A percentile compares a stretch with the other conserved stretches of the same genome.
Conservation (phyloP, 2,113 vertebrate genomes). For the Scomber colias region DNA sequence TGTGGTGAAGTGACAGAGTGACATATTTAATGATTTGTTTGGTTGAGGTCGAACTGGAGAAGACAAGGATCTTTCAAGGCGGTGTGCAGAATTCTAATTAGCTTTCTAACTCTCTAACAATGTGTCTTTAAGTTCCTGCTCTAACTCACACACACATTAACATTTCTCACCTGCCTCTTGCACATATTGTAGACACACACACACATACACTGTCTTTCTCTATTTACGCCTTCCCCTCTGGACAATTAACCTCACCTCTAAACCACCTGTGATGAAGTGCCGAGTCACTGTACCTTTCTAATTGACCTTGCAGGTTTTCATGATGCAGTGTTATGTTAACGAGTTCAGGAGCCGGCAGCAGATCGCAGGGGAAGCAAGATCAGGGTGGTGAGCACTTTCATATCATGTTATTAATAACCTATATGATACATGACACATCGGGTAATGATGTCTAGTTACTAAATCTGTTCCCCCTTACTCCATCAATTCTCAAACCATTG, state of each 20-base stretch:
- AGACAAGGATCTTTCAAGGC: not conserved
- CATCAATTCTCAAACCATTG: not conserved
- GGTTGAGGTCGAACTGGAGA: slow-evolving; percentile 1
- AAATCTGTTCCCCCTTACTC: slow-evolving; percentile 8
- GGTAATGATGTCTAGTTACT: slow-evolving; percentile 44
- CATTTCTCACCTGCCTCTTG: not conserved
- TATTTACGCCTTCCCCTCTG: slow-evolving; percentile 17
- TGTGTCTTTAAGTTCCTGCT: not conserved
- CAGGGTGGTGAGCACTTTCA: slow-evolving; percentile 1
- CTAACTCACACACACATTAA: not conserved
- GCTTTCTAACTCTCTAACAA: not conserved
- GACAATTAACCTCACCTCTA: slow-evolving; percentile 29
- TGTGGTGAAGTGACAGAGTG: not conserved
- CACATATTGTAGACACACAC: not conserved
- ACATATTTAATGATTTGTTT: slow-evolving; percentile 16
- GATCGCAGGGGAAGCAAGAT: slow-evolving; percentile 15
- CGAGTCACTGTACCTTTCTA: slow-evolving; percentile 35
- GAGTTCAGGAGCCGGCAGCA: slow-evolving; percentile 24
- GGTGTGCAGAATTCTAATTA: slow-evolving; percentile 20
- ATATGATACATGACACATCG: slow-evolving; percentile 40
- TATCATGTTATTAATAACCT: slow-evolving; percentile 35
- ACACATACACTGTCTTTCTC: not conserved
- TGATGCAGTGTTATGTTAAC: slow-evolving; percentile 28
- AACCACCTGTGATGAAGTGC: slow-evolving; percentile 42
- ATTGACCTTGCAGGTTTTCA: slow-evolving; percentile 59